Evolutionary conservation across 2,797 vertebrate genomes (phyloP).

Genomic region (Heterohyrax brucei): DNA sequence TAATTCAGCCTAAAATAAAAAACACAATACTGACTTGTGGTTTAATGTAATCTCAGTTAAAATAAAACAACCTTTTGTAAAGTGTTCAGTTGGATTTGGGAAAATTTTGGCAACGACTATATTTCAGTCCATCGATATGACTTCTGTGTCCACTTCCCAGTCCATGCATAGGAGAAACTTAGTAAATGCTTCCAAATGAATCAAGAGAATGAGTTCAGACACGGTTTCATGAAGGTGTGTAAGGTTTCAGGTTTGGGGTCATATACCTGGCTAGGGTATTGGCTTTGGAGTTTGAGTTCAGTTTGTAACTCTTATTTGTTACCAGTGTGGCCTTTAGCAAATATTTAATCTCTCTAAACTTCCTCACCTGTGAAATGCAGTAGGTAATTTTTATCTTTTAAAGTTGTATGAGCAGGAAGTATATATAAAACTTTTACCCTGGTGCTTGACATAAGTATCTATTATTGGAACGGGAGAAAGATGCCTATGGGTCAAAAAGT

Average conservation of each 20-base stretch:
- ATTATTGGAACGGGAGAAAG: constrained; percentile 27
- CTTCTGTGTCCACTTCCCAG: not conserved
- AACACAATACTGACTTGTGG: not conserved
- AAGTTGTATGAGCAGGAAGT: not conserved
- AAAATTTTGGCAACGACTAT: not conserved
- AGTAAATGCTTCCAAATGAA: not conserved
- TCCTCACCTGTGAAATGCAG: not conserved
- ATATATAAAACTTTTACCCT: not conserved
- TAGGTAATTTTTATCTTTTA: constrained; percentile 32
- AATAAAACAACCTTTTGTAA: not conserved
- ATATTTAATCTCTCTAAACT: constrained; percentile 35
- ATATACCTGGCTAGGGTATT: not conserved
- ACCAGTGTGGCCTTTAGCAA: not conserved
- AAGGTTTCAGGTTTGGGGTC: not conserved
- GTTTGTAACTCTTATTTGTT: not conserved
- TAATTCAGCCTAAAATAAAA: not conserved
- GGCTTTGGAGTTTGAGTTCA: constrained; percentile 35
- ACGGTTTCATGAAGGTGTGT: not conserved
- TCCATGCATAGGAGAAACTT: not conserved
- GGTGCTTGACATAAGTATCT: not conserved
- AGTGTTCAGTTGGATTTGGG: not conserved
- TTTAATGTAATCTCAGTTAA: not conserved
- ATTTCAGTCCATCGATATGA: not conserved
- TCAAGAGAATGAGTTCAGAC: not conserved
- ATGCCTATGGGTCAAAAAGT: constrained; percentile 4